These are phyloP conservation scores for Punctoribates punctum DNA, from an alignment of 2,888 invertebrate genomes.

Conservation along the genomic window DNA sequence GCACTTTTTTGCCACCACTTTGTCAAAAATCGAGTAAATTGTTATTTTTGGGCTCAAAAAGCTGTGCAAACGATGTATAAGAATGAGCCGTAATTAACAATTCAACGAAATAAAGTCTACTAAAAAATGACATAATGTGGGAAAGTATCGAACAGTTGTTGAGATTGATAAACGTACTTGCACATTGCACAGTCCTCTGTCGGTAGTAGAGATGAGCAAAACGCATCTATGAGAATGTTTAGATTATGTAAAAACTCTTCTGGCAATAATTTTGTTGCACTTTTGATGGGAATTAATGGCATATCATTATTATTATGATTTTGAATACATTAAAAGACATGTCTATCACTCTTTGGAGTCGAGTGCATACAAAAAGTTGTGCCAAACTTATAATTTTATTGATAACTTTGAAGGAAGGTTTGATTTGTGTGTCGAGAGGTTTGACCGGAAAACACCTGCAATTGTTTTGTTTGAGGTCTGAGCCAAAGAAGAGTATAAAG, in stretches of 20 bases:
- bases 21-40: not conserved
- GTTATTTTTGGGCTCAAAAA: not conserved
- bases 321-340: not conserved
- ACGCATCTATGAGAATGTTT: constrained; percentile 19
- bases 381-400: constrained; percentile 25
- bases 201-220: not conserved
- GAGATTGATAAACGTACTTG: not conserved
- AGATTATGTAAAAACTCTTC: constrained; percentile 25
- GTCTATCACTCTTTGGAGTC: not conserved
- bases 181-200: not conserved
- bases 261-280: not conserved
- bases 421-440: constrained; percentile 1
- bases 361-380: not conserved
- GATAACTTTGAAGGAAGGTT: constrained; percentile 5
- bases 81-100: constrained; percentile 16
- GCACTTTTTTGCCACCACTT: not conserved
- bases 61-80: not conserved
- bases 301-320: constrained; percentile 5
- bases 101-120: not conserved
- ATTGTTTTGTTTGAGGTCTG: constrained; percentile 14
- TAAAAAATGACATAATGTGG: constrained; percentile 22
- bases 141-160: constrained; percentile 26
- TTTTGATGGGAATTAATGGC: not conserved
- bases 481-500: not conserved
- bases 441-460: constrained; percentile 35